phyloP scores from a whole-genome alignment of 2,888 invertebrate species.

The Acanthosepion esculentum region DNA sequence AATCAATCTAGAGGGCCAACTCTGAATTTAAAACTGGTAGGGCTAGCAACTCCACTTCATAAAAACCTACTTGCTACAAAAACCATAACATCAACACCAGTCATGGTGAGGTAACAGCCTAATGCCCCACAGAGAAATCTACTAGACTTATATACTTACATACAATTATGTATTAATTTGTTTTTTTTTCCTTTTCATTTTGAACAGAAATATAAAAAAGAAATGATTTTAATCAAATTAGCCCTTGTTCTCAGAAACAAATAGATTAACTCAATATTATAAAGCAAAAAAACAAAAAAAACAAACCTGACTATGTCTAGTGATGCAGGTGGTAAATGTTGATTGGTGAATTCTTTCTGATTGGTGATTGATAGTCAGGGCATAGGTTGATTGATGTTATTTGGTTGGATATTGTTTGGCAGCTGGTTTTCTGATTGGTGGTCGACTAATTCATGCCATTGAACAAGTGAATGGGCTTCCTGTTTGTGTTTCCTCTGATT shows the following conservation, averaged over 20 bases:
- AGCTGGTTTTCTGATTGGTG: not conserved
- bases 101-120: too few relatives aligned
- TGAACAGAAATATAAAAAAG: too few relatives aligned
- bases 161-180: too few relatives aligned
- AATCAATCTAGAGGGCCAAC: too few relatives aligned
- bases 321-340: not conserved
- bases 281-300: not conserved
- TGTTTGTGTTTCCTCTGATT: constrained; percentile 1
- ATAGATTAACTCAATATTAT: not conserved
- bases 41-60: too few relatives aligned
- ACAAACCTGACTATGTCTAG: not conserved
- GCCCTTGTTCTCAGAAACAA: not conserved
- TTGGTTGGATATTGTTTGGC: not conserved
- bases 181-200: too few relatives aligned
- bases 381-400: not conserved
- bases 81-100: not conserved
- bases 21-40: too few relatives aligned
- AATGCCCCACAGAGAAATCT: too few relatives aligned
- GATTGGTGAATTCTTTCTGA: not conserved
- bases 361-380: not conserved
- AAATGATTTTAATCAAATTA: not conserved
- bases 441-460: not conserved
- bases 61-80: not conserved
- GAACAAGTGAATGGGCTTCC: not conserved
- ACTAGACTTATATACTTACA: too few relatives aligned